Conservation (phyloP, 2,113 vertebrate species). For the Dicaeum eximium region DNA sequence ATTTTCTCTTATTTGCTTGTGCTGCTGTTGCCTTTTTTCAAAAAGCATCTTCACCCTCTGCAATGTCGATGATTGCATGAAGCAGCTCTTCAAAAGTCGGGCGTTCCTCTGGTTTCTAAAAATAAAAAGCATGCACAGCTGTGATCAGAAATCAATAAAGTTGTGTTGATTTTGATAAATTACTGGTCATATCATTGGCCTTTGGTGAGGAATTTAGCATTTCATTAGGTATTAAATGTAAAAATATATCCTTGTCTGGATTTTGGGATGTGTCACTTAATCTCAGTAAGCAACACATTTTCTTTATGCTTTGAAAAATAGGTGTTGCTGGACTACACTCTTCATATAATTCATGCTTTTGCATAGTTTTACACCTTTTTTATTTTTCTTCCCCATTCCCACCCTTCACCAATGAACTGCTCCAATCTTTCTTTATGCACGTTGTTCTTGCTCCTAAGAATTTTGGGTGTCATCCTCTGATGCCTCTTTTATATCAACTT, state of each 20-base stretch:
- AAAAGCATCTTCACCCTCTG: constrained; percentile 72
- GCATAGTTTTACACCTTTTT: background rate
- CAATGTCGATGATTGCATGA: constrained; percentile 69
- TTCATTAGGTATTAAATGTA: background rate
- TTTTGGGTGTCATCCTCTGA: background rate
- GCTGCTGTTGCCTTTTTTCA: constrained; percentile 34
- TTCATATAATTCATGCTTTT: background rate
- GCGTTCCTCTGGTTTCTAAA: constrained; percentile 77
- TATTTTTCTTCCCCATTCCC: background rate
- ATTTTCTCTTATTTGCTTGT: background rate
- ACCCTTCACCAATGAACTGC: background rate
- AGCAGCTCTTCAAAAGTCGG: constrained; percentile 76
- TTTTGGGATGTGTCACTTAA: background rate
- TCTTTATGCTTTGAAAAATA: background rate
- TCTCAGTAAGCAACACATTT: background rate
- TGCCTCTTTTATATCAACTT: background rate
- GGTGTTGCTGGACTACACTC: background rate
- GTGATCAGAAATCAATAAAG: background rate
- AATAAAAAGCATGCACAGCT: constrained; percentile 6
- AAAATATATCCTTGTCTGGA: background rate
- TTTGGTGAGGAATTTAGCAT: background rate
- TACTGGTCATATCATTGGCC: background rate
- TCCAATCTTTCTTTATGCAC: background rate
- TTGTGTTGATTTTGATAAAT: background rate
- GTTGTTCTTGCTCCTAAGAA: background rate